phyloP scores from a whole-genome alignment of 2,113 vertebrate species.

The Benitochromis conjunctus region DNA sequence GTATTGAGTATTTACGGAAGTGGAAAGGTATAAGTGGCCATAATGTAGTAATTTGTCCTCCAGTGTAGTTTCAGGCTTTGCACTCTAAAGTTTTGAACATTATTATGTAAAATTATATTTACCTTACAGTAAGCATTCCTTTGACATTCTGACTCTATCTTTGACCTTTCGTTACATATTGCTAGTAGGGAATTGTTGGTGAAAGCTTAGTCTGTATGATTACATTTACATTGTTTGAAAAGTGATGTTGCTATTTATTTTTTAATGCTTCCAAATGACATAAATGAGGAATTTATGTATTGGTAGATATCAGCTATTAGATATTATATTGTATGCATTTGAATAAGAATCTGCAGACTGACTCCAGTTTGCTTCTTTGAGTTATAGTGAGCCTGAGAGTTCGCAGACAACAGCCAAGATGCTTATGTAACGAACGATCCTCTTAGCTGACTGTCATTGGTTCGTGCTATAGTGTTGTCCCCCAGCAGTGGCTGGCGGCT shows the following conservation, averaged over 20 bases:
- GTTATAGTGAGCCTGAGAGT: neutral
- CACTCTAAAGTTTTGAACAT: neutral
- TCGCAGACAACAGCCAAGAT: slow-evolving; percentile 9
- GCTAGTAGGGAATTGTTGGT: neutral
- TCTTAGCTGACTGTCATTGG: slow-evolving; percentile 31
- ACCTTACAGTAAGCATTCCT: too few species aligned
- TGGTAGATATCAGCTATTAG: neutral
- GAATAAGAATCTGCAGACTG: neutral
- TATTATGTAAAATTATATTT: neutral
- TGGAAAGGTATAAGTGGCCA: neutral
- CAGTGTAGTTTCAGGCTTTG: neutral
- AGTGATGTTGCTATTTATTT: neutral
- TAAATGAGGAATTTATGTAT: neutral
- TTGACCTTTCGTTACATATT: neutral
- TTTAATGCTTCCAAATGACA: neutral
- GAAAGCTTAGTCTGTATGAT: neutral
- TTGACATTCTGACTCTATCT: too few species aligned
- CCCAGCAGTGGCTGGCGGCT: neutral
- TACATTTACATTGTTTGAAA: neutral
- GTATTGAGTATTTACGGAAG: neutral
- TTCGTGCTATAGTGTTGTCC: neutral
- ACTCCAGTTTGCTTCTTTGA: neutral
- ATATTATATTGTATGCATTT: neutral
- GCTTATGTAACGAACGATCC: slow-evolving; percentile 37
- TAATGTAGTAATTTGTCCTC: neutral